These are phyloP conservation scores for Palythoa grandis DNA, from an alignment of 92 coral and sea anemone genomes.

Conservation along the genomic window DNA sequence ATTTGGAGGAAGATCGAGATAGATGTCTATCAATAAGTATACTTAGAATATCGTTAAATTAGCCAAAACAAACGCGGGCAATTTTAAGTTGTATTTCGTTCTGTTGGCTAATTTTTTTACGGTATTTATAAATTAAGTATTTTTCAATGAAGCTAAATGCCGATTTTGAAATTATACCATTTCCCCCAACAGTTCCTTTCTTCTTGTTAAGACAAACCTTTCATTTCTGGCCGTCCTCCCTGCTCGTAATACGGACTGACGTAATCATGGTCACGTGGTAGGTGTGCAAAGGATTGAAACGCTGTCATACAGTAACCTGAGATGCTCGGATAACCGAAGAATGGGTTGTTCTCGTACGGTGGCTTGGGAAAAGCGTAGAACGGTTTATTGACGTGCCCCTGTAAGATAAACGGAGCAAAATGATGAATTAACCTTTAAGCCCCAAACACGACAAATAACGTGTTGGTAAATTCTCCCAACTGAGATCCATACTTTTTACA, in stretches of 20 bases:
- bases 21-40: too few relatives aligned
- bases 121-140: background rate
- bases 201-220: constrained; percentile 54
- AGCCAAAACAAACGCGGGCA: too few relatives aligned
- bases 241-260: constrained; percentile 86
- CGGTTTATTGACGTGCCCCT: constrained; percentile 19
- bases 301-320: constrained; percentile 30
- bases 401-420: background rate
- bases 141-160: background rate
- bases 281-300: constrained; percentile 39
- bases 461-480: too few relatives aligned
- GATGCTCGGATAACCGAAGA: constrained; percentile 27
- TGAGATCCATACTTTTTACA: too few relatives aligned
- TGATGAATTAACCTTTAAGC: background rate
- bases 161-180: background rate
- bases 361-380: constrained; percentile 41
- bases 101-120: too few relatives aligned
- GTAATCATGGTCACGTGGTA: constrained; percentile 79
- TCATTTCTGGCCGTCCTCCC: constrained; percentile 79
- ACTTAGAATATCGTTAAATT: too few relatives aligned
- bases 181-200: background rate
- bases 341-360: constrained; percentile 35
- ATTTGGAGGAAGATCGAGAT: too few relatives aligned
- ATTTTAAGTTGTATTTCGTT: too few relatives aligned
- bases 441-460: too few relatives aligned